Percentiles rank a stretch among this genome's conserved stretches.
phyloP scores from a whole-genome alignment of 2,113 vertebrate species.

The Oenanthe melanoleuca region DNA sequence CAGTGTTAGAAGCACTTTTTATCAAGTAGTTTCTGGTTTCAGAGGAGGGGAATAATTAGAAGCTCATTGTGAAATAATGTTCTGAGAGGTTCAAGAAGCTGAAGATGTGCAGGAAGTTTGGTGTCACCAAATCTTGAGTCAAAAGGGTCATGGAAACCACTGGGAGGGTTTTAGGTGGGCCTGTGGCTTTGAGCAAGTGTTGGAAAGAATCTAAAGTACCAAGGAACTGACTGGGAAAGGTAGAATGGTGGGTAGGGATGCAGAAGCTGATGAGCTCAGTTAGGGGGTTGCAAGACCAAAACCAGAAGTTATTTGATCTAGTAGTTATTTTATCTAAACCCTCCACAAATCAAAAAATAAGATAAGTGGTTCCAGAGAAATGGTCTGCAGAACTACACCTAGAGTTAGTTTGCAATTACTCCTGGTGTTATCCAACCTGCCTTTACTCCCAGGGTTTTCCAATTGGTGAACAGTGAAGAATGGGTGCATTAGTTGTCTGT shows the following conservation, averaged over 20 bases:
- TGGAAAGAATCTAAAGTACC: neutral
- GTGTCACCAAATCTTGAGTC: neutral
- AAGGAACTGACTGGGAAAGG: neutral
- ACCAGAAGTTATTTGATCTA: neutral
- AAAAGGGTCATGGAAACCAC: neutral
- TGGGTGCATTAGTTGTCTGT: neutral
- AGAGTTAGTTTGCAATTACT: neutral
- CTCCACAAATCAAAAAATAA: conserved; percentile 15
- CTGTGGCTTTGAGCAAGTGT: neutral
- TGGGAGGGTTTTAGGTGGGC: neutral
- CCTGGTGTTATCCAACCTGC: rapidly evolving
- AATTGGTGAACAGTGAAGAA: neutral
- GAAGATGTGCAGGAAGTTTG: neutral
- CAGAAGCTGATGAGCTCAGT: neutral
- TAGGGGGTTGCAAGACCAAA: neutral
- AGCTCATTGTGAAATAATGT: neutral
- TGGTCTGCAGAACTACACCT: neutral
- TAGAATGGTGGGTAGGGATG: neutral
- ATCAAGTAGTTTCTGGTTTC: neutral
- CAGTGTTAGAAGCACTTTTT: neutral
- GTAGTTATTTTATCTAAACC: neutral
- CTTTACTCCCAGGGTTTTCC: neutral
- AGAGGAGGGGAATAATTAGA: neutral
- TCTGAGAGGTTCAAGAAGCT: neutral
- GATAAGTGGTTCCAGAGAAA: neutral